phyloP scores from a whole-genome alignment of 1,140 invertebrate species.

The Diploscapter pachys region DNA sequence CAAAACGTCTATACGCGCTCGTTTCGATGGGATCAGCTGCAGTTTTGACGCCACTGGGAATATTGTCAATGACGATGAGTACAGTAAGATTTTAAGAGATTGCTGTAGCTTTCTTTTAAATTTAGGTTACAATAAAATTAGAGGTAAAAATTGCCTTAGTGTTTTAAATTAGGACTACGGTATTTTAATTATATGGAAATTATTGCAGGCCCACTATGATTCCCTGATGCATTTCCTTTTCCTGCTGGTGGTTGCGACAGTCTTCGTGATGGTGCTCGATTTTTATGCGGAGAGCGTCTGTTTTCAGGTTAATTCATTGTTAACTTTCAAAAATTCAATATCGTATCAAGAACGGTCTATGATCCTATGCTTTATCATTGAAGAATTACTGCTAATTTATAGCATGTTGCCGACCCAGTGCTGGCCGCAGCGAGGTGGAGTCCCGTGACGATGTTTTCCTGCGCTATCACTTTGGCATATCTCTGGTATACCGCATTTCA shows the following conservation, averaged over 20 bases:
- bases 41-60: slow-evolving; percentile 61
- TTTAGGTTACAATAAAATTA: too few species aligned
- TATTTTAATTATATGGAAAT: too few species aligned
- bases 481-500: slow-evolving; percentile 41
- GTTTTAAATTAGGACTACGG: too few species aligned
- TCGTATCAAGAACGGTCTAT: slow-evolving; percentile 8
- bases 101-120: background rate
- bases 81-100: slow-evolving; percentile 24
- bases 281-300: slow-evolving; percentile 63
- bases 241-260: slow-evolving; percentile 59
- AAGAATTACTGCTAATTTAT: background rate
- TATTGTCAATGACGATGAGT: slow-evolving; percentile 50
- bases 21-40: slow-evolving; percentile 60
- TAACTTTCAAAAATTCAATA: slow-evolving; percentile 9
- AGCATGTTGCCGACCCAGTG: slow-evolving; percentile 50
- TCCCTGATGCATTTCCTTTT: slow-evolving; percentile 58
- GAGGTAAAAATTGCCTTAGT: too few species aligned
- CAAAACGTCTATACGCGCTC: slow-evolving; percentile 63
- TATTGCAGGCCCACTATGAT: background rate
- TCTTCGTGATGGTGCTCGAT: slow-evolving; percentile 63
- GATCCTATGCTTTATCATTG: slow-evolving; percentile 1
- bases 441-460: slow-evolving; percentile 54
- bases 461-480: slow-evolving; percentile 46
- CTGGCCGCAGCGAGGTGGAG: slow-evolving; percentile 55
- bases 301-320: slow-evolving; percentile 43